A percentile compares a stretch with the other conserved stretches of the same genome.
These are phyloP conservation scores for Penaeus vannamei DNA, from an alignment of 1,140 invertebrate genomes.

Conservation along the genomic window DNA sequence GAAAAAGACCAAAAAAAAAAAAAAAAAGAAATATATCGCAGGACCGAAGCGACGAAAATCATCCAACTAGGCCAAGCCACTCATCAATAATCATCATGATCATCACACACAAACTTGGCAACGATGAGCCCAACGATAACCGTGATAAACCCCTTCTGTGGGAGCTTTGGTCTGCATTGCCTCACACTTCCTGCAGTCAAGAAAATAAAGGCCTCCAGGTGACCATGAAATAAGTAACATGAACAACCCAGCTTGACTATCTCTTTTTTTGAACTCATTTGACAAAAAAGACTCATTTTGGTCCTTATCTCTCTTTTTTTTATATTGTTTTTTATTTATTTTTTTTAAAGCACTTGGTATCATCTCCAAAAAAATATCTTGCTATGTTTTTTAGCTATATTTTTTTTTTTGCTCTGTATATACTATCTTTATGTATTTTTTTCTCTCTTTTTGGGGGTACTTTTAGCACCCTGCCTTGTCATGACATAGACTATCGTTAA, in stretches of 20 bases:
- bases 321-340: too few species aligned
- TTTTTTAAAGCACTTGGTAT: too few species aligned
- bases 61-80: slow-evolving; percentile 39
- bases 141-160: slow-evolving; percentile 67
- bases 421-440: too few species aligned
- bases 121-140: slow-evolving; percentile 67
- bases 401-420: too few species aligned
- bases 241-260: background rate
- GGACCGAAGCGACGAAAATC: slow-evolving; percentile 39
- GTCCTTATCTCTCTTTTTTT: too few species aligned
- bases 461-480: too few species aligned
- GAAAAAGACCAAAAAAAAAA: background rate
- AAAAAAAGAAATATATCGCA: slow-evolving; percentile 1
- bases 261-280: too few species aligned
- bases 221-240: background rate
- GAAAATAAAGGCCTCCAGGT: slow-evolving; percentile 33
- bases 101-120: slow-evolving; percentile 64
- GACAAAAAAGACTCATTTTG: too few species aligned
- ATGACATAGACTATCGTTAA: too few species aligned
- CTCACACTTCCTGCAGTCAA: slow-evolving; percentile 56
- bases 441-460: too few species aligned
- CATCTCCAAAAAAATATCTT: too few species aligned
- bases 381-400: too few species aligned
- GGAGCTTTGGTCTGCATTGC: slow-evolving; percentile 60
- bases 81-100: slow-evolving; percentile 53